phyloP scores from a whole-genome alignment of 2,797 vertebrate species.

The Dryobates pubescens region DNA sequence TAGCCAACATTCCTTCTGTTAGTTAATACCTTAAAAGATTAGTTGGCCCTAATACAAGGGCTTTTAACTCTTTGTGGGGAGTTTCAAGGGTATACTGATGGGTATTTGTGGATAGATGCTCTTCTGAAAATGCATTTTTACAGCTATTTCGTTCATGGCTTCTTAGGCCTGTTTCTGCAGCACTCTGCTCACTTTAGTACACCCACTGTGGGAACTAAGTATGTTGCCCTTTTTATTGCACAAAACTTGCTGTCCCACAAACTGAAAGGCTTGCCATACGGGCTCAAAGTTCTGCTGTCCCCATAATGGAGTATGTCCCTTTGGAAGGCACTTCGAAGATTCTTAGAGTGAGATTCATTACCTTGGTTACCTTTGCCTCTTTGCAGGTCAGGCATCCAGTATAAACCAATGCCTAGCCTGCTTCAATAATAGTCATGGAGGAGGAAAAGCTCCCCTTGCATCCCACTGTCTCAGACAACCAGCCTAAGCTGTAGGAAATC shows the following conservation, averaged over 20 bases:
- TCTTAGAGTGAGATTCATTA: not conserved
- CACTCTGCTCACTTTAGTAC: not conserved
- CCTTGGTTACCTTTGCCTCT: not conserved
- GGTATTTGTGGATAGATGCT: not conserved
- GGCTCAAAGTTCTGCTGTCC: not conserved
- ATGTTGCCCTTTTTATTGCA: not conserved
- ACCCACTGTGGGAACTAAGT: not conserved
- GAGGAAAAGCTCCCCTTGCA: not conserved
- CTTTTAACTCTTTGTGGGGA: constrained; percentile 62
- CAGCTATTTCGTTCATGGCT: not conserved
- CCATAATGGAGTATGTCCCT: not conserved
- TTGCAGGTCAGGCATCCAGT: not conserved
- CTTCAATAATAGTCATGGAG: not conserved
- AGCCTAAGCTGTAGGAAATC: not conserved
- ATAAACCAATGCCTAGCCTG: not conserved
- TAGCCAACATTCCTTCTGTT: constrained; percentile 72
- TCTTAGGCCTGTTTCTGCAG: not conserved
- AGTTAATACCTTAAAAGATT: constrained; percentile 73
- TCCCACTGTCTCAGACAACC: not conserved
- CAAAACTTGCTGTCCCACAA: not conserved
- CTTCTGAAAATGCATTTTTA: not conserved
- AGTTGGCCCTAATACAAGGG: constrained; percentile 59
- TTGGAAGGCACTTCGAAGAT: not conserved
- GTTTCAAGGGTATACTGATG: not conserved
- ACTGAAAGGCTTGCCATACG: not conserved